Evolutionary conservation across 2,888 invertebrate species (phyloP).

Genomic region (Polydrusus pterygomalis): DNA sequence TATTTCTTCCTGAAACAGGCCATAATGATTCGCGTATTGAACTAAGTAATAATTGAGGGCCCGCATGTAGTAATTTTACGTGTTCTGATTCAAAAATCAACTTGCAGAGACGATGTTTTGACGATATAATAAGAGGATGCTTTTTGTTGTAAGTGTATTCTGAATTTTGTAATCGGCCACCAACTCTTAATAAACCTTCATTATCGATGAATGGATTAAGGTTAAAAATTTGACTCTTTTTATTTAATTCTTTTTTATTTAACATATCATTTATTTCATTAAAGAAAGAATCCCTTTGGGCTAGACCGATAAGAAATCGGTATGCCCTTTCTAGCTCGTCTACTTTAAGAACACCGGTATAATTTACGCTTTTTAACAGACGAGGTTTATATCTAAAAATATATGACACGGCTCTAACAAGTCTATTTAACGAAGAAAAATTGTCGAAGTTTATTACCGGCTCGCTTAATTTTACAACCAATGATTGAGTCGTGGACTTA

Average conservation of each 20-base stretch:
- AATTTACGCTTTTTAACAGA: neutral
- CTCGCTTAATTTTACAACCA: neutral
- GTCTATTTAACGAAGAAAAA: neutral
- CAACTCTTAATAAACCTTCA: conserved; percentile 49
- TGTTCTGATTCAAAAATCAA: conserved; percentile 47
- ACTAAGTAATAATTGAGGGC: conserved; percentile 48
- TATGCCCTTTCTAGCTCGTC: neutral
- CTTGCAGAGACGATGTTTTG: conserved; percentile 47
- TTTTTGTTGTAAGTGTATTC: conserved; percentile 48
- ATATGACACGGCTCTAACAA: neutral
- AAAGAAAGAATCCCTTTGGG: neutral
- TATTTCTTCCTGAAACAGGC: conserved; percentile 50
- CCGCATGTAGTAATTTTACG: conserved; percentile 47
- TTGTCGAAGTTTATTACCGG: neutral
- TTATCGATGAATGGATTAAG: conserved; percentile 56
- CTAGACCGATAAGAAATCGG: neutral
- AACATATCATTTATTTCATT: neutral
- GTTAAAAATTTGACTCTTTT: conserved; percentile 41
- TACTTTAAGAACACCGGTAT: neutral
- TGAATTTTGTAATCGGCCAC: conserved; percentile 46
- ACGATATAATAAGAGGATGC: conserved; percentile 47
- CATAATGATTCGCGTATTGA: conserved; percentile 44
- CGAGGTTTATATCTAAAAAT: neutral
- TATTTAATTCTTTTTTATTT: neutral
- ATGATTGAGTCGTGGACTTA: neutral